Evolutionary conservation across 2,888 invertebrate species (phyloP).

Genomic region (Drosophila nr. fundita): DNA sequence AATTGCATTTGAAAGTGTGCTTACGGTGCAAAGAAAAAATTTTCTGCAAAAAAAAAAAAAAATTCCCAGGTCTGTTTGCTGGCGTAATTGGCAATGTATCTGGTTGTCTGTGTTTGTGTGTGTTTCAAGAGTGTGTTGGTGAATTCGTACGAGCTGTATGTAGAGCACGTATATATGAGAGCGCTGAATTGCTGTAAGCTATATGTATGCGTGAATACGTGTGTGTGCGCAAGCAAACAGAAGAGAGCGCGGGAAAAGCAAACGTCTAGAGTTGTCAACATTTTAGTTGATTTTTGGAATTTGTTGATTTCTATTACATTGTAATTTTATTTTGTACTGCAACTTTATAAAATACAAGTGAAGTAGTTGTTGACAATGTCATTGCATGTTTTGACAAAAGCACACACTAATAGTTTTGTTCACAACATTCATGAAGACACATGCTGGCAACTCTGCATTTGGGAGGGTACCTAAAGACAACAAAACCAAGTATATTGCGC

Average conservation of each 20-base stretch:
- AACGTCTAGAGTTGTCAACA: conserved; percentile 59
- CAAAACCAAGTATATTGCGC: conserved; percentile 67
- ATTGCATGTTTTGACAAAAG: not conserved
- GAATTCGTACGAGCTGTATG: conserved; percentile 19
- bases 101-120: conserved; percentile 43
- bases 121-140: conserved; percentile 33
- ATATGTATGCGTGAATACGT: conserved; percentile 33
- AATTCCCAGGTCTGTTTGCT: conserved; percentile 83
- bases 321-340: not conserved
- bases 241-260: conserved; percentile 54
- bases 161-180: conserved; percentile 48
- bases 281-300: conserved; percentile 3
- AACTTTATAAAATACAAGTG: not conserved
- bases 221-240: conserved; percentile 36
- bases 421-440: not conserved
- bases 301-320: not conserved
- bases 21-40: conserved; percentile 67
- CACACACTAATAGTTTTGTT: not conserved
- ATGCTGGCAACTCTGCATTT: conserved; percentile 58
- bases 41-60: conserved; percentile 69
- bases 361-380: not conserved
- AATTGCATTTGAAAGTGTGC: conserved; percentile 70
- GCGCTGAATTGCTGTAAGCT: conserved; percentile 43
- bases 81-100: conserved; percentile 69
- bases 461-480: conserved; percentile 74